Conservation (phyloP, 2,888 invertebrate genomes). For the Drosophila recens region DNA sequence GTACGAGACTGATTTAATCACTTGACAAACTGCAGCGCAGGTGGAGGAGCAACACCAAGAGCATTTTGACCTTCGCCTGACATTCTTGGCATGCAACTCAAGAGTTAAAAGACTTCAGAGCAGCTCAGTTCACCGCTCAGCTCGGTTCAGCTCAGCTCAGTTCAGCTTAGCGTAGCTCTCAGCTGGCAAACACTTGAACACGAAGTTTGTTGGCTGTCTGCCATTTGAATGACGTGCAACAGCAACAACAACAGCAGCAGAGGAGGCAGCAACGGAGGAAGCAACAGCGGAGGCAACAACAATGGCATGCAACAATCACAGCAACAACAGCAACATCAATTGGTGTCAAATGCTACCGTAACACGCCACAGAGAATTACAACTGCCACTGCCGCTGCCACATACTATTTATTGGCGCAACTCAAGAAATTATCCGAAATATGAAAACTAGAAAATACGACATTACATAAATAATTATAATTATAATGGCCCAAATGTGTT, state of each 20-base stretch:
- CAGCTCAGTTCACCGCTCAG: slow-evolving; percentile 16
- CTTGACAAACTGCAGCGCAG: slow-evolving; percentile 67
- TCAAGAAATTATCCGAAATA: slow-evolving; percentile 57
- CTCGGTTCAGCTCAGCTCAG: background rate
- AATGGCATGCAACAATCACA: slow-evolving; percentile 74
- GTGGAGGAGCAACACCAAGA: slow-evolving; percentile 52
- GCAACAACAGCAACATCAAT: slow-evolving; percentile 67
- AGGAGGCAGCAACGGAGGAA: slow-evolving; percentile 15
- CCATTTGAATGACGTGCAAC: slow-evolving; percentile 81
- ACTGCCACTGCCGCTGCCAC: slow-evolving; percentile 28
- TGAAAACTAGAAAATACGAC: background rate
- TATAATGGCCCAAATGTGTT: slow-evolving; percentile 33
- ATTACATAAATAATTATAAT: slow-evolving; percentile 27
- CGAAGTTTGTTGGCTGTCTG: slow-evolving; percentile 81
- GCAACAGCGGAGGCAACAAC: slow-evolving; percentile 41
- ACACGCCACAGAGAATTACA: slow-evolving; percentile 51
- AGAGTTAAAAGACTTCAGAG: slow-evolving; percentile 40
- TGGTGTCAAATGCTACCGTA: slow-evolving; percentile 80
- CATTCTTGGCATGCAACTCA: slow-evolving; percentile 63
- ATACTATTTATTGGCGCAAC: slow-evolving; percentile 52
- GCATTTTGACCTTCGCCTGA: slow-evolving; percentile 74
- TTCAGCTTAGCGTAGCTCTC: slow-evolving; percentile 32
- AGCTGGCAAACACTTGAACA: slow-evolving; percentile 68
- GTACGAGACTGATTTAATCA: slow-evolving; percentile 58
- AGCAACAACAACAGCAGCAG: slow-evolving; percentile 60